phyloP scores from a whole-genome alignment of 2,888 invertebrate genomes.

The Rotaria socialis region DNA sequence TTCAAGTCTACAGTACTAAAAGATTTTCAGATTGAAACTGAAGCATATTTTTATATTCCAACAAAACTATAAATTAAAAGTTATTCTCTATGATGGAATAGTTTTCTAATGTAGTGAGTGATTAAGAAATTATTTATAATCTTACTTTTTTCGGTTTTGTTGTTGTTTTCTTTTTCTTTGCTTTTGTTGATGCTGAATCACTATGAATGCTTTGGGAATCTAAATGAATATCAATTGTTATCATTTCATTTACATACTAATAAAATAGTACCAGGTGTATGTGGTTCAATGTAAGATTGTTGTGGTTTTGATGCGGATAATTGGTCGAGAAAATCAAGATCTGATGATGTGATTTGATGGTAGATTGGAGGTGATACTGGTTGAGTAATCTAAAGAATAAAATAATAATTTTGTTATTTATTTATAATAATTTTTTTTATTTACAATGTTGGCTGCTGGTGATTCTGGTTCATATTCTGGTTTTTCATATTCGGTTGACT shows the following conservation, averaged over 20 bases:
- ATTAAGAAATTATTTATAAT: not conserved
- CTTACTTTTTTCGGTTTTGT: not conserved
- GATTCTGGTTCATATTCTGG: not conserved
- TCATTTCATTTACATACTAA: not conserved
- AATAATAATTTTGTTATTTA: too few relatives aligned
- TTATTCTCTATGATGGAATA: too few relatives aligned
- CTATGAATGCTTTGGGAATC: constrained; percentile 1
- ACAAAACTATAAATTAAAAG: too few relatives aligned
- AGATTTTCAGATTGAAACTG: too few relatives aligned
- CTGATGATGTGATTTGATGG: not conserved
- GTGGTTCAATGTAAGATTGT: not conserved
- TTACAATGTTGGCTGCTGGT: not conserved
- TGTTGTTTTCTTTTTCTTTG: not conserved
- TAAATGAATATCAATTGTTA: not conserved
- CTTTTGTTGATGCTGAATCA: not conserved
- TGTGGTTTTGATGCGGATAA: not conserved
- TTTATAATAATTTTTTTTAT: not conserved
- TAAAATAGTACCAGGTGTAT: not conserved
- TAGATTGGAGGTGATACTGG: not conserved
- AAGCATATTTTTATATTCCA: too few relatives aligned
- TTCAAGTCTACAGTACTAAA: too few relatives aligned
- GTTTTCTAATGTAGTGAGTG: too few relatives aligned
- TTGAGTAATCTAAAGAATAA: not conserved
- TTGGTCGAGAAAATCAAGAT: not conserved
- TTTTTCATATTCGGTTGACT: not conserved